Percentiles rank a stretch among this genome's conserved stretches.
Evolutionary conservation across 2,797 vertebrate species (phyloP).

Genomic region (Thaleichthys pacificus): DNA sequence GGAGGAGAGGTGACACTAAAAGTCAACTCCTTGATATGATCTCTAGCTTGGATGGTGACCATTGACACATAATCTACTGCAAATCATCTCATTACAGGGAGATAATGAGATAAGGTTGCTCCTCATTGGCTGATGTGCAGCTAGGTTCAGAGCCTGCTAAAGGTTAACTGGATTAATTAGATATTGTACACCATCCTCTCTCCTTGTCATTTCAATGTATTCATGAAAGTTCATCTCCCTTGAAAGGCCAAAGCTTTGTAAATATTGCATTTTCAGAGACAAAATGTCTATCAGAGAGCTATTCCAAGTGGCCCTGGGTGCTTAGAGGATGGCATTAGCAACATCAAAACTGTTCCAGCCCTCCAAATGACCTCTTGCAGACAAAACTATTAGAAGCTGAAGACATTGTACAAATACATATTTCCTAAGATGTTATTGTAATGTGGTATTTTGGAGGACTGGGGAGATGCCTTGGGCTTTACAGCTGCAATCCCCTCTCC

Average conservation of each 20-base stretch:
- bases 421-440: slow-evolving; percentile 59
- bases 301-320: slow-evolving; percentile 12
- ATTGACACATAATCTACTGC: slow-evolving; percentile 38
- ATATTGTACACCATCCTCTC: slow-evolving; percentile 42
- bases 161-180: slow-evolving; percentile 53
- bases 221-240: slow-evolving; percentile 39
- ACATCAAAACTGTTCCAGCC: not conserved
- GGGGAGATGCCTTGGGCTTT: slow-evolving; percentile 54
- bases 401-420: slow-evolving; percentile 48
- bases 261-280: slow-evolving; percentile 31
- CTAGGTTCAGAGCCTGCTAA: slow-evolving; percentile 41
- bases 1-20: slow-evolving; percentile 4
- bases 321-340: no score
- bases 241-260: slow-evolving; percentile 33
- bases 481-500: slow-evolving; percentile 51
- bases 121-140: slow-evolving; percentile 25
- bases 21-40: slow-evolving; percentile 22
- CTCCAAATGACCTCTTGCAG: slow-evolving; percentile 38
- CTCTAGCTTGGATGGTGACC: slow-evolving; percentile 20
- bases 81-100: slow-evolving; percentile 36
- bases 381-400: slow-evolving; percentile 57
- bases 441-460: slow-evolving; percentile 62
- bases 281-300: not conserved
- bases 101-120: slow-evolving; percentile 47
- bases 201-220: slow-evolving; percentile 30